Base-by-base conservation (phyloP, 2,113 vertebrate species). In the Cercocebus atys region DNA sequence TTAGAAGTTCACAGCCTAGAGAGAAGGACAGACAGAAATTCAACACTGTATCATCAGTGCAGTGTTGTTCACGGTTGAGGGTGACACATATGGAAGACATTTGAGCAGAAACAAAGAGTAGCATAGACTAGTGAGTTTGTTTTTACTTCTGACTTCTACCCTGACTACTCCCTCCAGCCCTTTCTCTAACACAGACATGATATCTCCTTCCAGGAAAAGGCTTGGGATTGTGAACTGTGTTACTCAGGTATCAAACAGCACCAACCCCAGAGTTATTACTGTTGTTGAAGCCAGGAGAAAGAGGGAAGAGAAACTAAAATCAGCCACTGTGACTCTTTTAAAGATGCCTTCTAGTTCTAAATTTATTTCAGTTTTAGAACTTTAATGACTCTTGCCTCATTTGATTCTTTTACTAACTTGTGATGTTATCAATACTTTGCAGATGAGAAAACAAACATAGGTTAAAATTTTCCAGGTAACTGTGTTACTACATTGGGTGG, bases 41-140 rank as follows among this genome's bases (percentile, higher is more conserved):
- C 23, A 43, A 0, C 0, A 0, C 17, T 1, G 2, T 30, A 16
- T 17, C 3, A 6, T 85, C 20, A 59, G 11, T 3, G 18, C 5
- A 55, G 27, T 18, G 32, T 30, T 20, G 0, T 47, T 20, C 8
- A 1, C 6, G 0, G 0, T 14, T n/a, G 25, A 11, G 14, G 18
- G 18, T 25, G 40, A 4, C 18, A 35, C 45, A 12, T 6, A 8
- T 1, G 30, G 30, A 66, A 85, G 59, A 27, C 1, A 0, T 50
- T 27, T 45, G 25, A 61, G 40, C 43, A 73, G 73, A 92, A 78
- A 55, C 59, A 75, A 82, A 93, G 55, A 55, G 38, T 3, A 64
- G 25, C 45, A 47, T 1, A 52, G 22, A 85, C 23, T 23, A 43
- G 57, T 90, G 40, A 43, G 5, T 30, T 61, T 22, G 23, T n/a